Conservation (phyloP, 2,888 invertebrate genomes). For the Subacronicta megacephala region DNA sequence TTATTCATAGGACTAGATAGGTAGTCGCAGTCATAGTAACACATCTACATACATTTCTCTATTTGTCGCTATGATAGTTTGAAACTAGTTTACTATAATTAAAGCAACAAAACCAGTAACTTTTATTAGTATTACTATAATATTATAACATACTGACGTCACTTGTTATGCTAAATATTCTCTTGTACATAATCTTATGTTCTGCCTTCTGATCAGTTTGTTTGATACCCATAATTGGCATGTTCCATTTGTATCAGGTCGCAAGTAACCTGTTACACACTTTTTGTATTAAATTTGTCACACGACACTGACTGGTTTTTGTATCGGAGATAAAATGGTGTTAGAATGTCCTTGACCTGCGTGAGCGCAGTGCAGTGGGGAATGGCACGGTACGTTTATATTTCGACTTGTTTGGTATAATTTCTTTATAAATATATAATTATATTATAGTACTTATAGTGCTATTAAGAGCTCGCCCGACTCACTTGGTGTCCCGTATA, state of each 20-base stretch:
- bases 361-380: conserved; percentile 4
- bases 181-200: conserved; percentile 7
- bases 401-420: neutral
- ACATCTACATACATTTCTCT: too few relatives aligned
- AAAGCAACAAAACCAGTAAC: too few relatives aligned
- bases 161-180: conserved; percentile 20
- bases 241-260: conserved; percentile 28
- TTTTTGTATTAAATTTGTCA: conserved; percentile 36
- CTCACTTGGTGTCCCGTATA: too few relatives aligned
- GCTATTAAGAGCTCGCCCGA: too few relatives aligned
- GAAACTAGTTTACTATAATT: too few relatives aligned
- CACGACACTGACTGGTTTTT: conserved; percentile 34
- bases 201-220: conserved; percentile 4
- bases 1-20: too few relatives aligned
- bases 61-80: too few relatives aligned
- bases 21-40: too few relatives aligned
- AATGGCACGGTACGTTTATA: conserved; percentile 6
- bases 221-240: conserved; percentile 26
- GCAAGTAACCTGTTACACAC: conserved; percentile 18
- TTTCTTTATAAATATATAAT: too few relatives aligned
- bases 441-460: too few relatives aligned
- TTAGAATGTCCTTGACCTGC: conserved; percentile 31
- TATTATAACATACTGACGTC: too few relatives aligned
- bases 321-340: conserved; percentile 7
- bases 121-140: too few relatives aligned